Evolutionary conservation across 2,113 vertebrate genomes (phyloP), one percentile per base, ranked within the genome.

Genomic region (Proterorhinus semilunaris): DNA sequence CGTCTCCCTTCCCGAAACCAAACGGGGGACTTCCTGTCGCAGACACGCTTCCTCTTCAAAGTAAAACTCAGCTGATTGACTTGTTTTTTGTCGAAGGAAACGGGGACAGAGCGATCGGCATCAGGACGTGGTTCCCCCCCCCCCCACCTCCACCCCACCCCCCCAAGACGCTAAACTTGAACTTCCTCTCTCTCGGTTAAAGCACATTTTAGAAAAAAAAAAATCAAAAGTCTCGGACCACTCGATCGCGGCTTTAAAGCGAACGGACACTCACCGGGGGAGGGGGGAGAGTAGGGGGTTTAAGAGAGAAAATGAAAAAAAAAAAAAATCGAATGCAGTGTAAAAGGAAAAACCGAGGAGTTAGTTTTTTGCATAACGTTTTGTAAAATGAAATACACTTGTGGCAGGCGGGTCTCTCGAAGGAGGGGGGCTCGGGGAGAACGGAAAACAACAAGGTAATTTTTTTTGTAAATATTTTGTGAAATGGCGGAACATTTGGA

Each of bases 401-500:
- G 82, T 88, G 78, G 84, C 83, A 36, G 83, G 65, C 76, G 76
- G 65, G 83, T 75, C 79, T 86, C n/a, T 21, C 21, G 66, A 75
- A 86, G 74, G 80, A 69, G 79, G 83, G 55, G 13, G 4, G 55
- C 6, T 10, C 10, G 55, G 51, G 6, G 51, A 53, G 13, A 53
- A 72, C 57, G 63, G 48, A 72, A 74, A 69, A 75, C 27, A 75
- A 76, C 52, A 61, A 82, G 75, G 80, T 79, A 78, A 88, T 90
- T 89, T 90, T 90, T 89, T 92, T 93, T 93, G 93, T 93, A 94
- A 93, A 94, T 94, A 93, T 93, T 94, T 93, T 93, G 91, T 91
- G 92, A 93, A 91, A 91, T 88, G 89, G 84, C 91, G 89, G 87
- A 89, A 82, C 90, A 90, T 91, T 92, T 91, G 90, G 89, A 90